phyloP scores from a whole-genome alignment of 2,888 invertebrate species.

The Apodemia zela region DNA sequence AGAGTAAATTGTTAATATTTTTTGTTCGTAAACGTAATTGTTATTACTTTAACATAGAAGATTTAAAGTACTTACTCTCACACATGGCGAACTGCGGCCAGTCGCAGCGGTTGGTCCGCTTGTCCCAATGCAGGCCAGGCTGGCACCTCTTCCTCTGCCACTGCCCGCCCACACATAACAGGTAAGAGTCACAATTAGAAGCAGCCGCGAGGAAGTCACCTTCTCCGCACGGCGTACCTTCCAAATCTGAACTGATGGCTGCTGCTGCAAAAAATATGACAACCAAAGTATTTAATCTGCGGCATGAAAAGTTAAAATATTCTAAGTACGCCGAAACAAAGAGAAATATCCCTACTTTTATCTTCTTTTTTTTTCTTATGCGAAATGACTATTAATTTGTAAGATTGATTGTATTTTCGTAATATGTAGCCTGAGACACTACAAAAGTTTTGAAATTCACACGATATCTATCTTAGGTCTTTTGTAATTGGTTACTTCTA shows the following conservation, averaged over 20 bases:
- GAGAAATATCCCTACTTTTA: too few relatives aligned
- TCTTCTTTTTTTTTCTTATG: too few relatives aligned
- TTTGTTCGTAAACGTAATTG: too few relatives aligned
- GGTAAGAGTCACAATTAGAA: constrained; percentile 85
- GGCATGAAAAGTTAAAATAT: too few relatives aligned
- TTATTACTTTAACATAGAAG: not conserved
- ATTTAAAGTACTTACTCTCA: constrained; percentile 47
- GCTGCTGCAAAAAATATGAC: constrained; percentile 18
- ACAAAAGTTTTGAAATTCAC: too few relatives aligned
- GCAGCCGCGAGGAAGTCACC: constrained; percentile 76
- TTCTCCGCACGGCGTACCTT: constrained; percentile 45
- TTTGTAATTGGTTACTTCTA: too few relatives aligned
- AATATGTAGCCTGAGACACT: too few relatives aligned
- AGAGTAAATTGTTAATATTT: too few relatives aligned
- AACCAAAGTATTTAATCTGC: constrained; percentile 13
- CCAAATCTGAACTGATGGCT: constrained; percentile 27
- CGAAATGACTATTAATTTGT: too few relatives aligned
- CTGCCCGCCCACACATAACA: constrained; percentile 87
- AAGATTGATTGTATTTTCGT: too few relatives aligned
- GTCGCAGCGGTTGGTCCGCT: constrained; percentile 84
- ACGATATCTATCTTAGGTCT: too few relatives aligned
- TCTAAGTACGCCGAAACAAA: too few relatives aligned
- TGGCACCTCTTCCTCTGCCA: constrained; percentile 87
- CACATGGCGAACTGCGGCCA: constrained; percentile 90
- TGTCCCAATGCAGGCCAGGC: constrained; percentile 91